A percentile compares a stretch with the other conserved stretches of the same genome.
phyloP scores from a whole-genome alignment of 2,113 vertebrate species.

The Triplophysa tibetana region DNA sequence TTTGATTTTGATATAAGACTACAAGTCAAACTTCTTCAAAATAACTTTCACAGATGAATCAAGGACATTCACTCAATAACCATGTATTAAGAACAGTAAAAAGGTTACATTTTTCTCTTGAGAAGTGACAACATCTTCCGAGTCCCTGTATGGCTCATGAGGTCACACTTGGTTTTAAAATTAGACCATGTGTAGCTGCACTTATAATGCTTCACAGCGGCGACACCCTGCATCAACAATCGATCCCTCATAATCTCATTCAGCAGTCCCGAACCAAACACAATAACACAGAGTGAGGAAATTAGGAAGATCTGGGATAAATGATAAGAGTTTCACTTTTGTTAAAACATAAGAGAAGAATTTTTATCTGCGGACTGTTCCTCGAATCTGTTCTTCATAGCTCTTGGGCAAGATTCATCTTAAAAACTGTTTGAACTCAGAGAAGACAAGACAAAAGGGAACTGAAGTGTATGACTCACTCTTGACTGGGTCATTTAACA shows the following conservation, averaged over 20 bases:
- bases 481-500: background rate
- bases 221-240: conserved; percentile 62
- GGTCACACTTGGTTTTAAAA: conserved; percentile 59
- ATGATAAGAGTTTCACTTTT: conserved; percentile 4
- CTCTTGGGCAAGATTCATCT: background rate
- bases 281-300: conserved; percentile 21
- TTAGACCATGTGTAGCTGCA: conserved; percentile 64
- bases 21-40: background rate
- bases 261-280: conserved; percentile 27
- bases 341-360: background rate
- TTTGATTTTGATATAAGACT: background rate
- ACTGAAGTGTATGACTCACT: conserved; percentile 2
- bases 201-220: conserved; percentile 56
- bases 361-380: background rate
- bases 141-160: conserved; percentile 55
- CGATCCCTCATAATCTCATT: conserved; percentile 58
- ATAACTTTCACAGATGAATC: background rate
- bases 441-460: conserved; percentile 1
- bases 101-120: background rate
- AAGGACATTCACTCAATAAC: too few species aligned
- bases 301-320: background rate
- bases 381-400: conserved; percentile 3
- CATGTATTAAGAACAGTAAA: background rate
- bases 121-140: background rate
- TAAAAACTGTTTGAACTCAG: background rate